Base-by-base conservation (phyloP, 2,113 vertebrate genomes). In the Ondatra zibethicus region DNA sequence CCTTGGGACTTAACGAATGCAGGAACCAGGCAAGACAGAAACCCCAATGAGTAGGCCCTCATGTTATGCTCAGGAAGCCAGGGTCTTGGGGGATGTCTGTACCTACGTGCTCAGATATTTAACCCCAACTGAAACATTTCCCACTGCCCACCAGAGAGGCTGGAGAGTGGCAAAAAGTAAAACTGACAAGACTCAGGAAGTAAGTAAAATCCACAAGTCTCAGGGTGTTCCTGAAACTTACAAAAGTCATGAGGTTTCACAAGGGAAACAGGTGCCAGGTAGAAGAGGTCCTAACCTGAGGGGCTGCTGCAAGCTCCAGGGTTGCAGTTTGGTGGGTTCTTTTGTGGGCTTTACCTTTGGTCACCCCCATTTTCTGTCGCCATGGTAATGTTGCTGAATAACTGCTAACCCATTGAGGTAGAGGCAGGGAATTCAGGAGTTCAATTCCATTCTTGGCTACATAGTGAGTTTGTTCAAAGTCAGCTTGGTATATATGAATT, bases 261-360 rank as follows among this genome's bases (percentile, higher is more conserved):
- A 55, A 36, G 77, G 0, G 21, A 17, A 55, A 36, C 0, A 19
- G 21, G 3, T 55, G 33, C 27, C 19, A 17, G 16, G 31, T 47
- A 52, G 29, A 78, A 19, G 42, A 78, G 47, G 17, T 47, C 7
- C 14, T 52, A 31, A 78, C 76, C 76, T 5, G 29, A 52, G 47
- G 45, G 33, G 47, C 47, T 78, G 16, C 47, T 52, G 47, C 27
- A 23, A 52, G 50, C 8, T 55, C 31, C 50, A 52, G 17, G 47
- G 8, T 10, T 19, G 17, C 31, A 52, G 77, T 52, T 36, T 36
- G 77, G 7, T 36, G 14, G 77, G 9, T 29, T 21, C 36, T 55
- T 5, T 1, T 0, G 8, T 10, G 8, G 47, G 3, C 1, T 4
- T 17, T 80, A 50, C 47, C 77, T 36, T 50, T 36, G 76, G 31